Evolutionary conservation across 2,113 vertebrate species (phyloP).

Genomic region (Vombatus ursinus): DNA sequence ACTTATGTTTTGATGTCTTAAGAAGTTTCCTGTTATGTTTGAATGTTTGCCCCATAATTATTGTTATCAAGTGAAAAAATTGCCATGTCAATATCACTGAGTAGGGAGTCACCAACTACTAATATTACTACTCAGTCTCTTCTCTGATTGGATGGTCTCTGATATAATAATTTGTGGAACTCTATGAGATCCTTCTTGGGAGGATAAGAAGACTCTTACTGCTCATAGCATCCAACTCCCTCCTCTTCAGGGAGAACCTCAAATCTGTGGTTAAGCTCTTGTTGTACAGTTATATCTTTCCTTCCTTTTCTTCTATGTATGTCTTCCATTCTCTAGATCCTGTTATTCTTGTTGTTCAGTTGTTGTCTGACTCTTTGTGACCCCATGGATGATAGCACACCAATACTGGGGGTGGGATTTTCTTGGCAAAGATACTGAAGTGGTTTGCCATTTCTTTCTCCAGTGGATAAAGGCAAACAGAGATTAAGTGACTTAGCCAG

Average conservation of each 20-base stretch:
- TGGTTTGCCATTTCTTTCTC: too few species aligned
- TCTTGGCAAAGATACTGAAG: too few species aligned
- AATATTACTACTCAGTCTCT: neutral
- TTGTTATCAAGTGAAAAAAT: neutral
- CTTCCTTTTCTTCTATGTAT: neutral
- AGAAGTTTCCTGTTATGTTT: neutral
- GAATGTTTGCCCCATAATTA: neutral
- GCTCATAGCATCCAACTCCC: neutral
- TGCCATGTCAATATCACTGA: neutral
- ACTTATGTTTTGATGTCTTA: neutral
- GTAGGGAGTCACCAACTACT: neutral
- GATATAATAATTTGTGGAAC: neutral
- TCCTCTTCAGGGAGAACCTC: neutral
- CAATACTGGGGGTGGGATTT: too few species aligned
- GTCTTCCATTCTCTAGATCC: neutral
- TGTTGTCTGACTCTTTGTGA: too few species aligned
- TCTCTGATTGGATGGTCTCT: neutral
- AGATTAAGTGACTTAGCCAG: too few species aligned
- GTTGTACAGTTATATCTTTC: neutral
- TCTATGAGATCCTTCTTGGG: neutral
- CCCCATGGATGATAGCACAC: too few species aligned
- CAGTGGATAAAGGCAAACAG: too few species aligned
- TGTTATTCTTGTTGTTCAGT: neutral
- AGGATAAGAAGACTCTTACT: neutral
- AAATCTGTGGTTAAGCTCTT: neutral